Conservation (phyloP, 2,888 invertebrate genomes). For the Synergus itoensis region DNA sequence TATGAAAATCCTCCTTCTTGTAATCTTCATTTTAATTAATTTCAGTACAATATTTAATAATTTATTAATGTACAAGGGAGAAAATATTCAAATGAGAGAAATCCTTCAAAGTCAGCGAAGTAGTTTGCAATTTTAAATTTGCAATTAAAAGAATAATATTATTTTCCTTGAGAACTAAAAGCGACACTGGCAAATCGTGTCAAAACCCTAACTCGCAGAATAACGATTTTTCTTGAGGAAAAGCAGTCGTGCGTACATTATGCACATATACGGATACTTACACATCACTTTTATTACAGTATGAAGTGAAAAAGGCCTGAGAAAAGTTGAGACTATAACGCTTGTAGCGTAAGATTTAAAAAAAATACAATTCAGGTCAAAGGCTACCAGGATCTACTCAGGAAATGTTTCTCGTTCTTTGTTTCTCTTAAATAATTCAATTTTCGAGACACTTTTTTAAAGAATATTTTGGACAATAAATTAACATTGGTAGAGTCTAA, state of each 20-base stretch:
- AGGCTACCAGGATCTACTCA: neutral
- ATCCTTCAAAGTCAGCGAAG: neutral
- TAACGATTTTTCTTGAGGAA: conserved; percentile 32
- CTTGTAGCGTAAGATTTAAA: neutral
- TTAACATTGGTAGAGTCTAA: neutral
- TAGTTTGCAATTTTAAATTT: neutral
- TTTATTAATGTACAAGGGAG: neutral
- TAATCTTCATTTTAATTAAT: neutral
- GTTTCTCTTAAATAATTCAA: neutral
- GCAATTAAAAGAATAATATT: conserved; percentile 10
- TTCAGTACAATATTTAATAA: too few relatives aligned
- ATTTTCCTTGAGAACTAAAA: conserved; percentile 30
- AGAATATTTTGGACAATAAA: neutral
- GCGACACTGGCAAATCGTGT: conserved; percentile 12
- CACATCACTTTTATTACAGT: neutral
- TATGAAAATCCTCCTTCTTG: neutral
- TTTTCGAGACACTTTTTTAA: neutral
- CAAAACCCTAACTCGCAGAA: conserved; percentile 11
- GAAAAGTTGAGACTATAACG: neutral
- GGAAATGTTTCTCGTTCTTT: neutral
- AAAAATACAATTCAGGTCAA: neutral
- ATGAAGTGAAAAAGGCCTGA: conserved; percentile 11
- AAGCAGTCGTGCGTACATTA: conserved; percentile 24
- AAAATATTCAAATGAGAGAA: neutral
- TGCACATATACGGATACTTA: neutral